Conservation (phyloP, 1,140 invertebrate species). For the Ephestia elutella region DNA sequence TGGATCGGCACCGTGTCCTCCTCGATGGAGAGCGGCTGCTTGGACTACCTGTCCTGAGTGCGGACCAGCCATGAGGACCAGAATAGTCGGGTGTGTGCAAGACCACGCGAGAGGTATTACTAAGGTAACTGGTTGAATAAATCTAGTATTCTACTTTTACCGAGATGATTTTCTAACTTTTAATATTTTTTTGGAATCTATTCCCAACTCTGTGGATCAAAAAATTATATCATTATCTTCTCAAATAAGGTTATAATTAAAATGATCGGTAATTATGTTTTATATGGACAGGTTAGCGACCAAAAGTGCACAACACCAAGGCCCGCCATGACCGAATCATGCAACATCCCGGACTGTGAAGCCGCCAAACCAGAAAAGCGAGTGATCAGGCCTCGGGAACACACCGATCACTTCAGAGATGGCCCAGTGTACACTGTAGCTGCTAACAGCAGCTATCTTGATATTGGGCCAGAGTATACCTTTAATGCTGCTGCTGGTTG, state of each 20-base stretch:
- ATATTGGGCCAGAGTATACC: conserved; percentile 56
- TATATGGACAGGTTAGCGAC: conserved; percentile 67
- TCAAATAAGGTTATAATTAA: too few relatives aligned
- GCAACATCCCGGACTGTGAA: conserved; percentile 50
- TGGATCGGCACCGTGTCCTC: conserved; percentile 51
- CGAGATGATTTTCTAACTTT: too few relatives aligned
- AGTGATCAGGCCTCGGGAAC: conserved; percentile 24
- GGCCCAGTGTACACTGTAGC: conserved; percentile 58
- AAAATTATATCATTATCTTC: too few relatives aligned
- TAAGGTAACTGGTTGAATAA: conserved; percentile 37
- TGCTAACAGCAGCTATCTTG: conserved; percentile 45
- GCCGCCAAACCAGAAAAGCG: conserved; percentile 23
- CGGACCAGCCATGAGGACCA: conserved; percentile 49
- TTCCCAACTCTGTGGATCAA: too few relatives aligned
- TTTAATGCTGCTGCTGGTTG: conserved; percentile 48
- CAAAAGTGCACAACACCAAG: conserved; percentile 52
- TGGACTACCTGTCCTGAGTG: conserved; percentile 67
- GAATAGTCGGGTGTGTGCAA: conserved; percentile 63
- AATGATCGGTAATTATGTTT: too few relatives aligned
- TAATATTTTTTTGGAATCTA: too few relatives aligned
- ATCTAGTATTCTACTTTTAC: too few relatives aligned
- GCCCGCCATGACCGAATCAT: conserved; percentile 46
- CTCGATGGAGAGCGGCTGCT: conserved; percentile 57
- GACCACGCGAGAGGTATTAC: conserved; percentile 62
- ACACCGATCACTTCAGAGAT: conserved; percentile 52